These are phyloP conservation scores for Meloidogyne hapla DNA, from an alignment of 1,140 invertebrate genomes.

Conservation along the genomic window DNA sequence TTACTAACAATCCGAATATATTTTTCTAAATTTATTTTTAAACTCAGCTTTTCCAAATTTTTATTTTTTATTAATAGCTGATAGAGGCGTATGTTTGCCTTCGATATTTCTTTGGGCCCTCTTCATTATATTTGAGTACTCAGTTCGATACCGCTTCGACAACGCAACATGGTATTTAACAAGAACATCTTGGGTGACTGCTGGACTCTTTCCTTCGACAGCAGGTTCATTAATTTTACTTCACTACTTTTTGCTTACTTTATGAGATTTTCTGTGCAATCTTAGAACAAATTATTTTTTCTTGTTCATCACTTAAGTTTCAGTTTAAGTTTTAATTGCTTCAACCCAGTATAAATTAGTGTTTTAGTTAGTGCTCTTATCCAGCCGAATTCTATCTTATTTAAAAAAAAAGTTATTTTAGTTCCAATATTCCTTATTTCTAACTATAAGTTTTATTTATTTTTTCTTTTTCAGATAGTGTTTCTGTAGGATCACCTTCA, in stretches of 20 bases:
- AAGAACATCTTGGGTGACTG: conserved; percentile 74
- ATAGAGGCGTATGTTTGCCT: conserved; percentile 50
- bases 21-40: neutral
- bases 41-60: neutral
- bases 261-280: too few relatives aligned
- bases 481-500: conserved; percentile 87
- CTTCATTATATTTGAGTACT: conserved; percentile 51
- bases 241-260: too few relatives aligned
- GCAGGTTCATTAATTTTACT: conserved; percentile 32
- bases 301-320: too few relatives aligned
- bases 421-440: neutral
- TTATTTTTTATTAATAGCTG: conserved; percentile 21
- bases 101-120: conserved; percentile 52
- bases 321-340: too few relatives aligned
- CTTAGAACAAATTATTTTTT: too few relatives aligned
- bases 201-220: conserved; percentile 50
- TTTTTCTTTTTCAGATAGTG: conserved; percentile 59
- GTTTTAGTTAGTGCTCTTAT: too few relatives aligned
- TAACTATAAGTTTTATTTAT: conserved; percentile 20
- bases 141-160: conserved; percentile 82
- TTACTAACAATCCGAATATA: neutral
- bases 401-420: too few relatives aligned
- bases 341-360: too few relatives aligned
- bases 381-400: too few relatives aligned
- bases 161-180: conserved; percentile 87